Evolutionary conservation across 2,888 invertebrate genomes (phyloP), one percentile per base, ranked within the genome.

Genomic region (Tillus elongatus): DNA sequence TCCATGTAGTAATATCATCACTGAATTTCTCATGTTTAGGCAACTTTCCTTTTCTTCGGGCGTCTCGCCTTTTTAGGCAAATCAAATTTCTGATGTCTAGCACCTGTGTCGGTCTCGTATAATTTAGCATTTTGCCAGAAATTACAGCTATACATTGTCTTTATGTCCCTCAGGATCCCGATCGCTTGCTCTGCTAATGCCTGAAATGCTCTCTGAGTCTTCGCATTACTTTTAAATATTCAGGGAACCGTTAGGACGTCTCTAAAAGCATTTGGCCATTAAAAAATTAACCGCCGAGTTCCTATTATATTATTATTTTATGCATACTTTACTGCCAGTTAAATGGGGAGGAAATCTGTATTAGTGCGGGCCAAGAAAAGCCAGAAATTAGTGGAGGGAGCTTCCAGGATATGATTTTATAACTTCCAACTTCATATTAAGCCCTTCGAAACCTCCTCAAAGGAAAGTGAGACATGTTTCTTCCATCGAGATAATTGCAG

Each of bases 201-300:
- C 40, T 44, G 37, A 46, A 43, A 47, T 45, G 51, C 51, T 53
- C 52, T 53, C 51, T 54, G 44, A 52, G 50, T 52, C 52, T 54
- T 55, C 55, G 56, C 60, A 57, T 61, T 59, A 62, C 63, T 61
- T 61, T 63, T 63, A 64, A 64, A 64, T 64, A 64, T 64, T 63
- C 63, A 64, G 49, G 54, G 54, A 43, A 54, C n/a, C 57, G 59
- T 61, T 58, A 58, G 61, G 58, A 60, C 62, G 67, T 69, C 69
- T 71, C 71, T 73, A 72, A 73, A 73, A 73, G 73, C 73, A 73
- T 73, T 73, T 71, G 67, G 72, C 73, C 73, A 73, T 73, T 73
- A 73, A 73, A 73, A 73, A 73, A 66, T 66, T 66, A 66, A 65
- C 63, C 61, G 55, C 55, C 52, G 59, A 58, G 59, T 58, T 56